Evolutionary conservation across 2,888 invertebrate genomes (phyloP).

Genomic region (Hyppa rectilinea): DNA sequence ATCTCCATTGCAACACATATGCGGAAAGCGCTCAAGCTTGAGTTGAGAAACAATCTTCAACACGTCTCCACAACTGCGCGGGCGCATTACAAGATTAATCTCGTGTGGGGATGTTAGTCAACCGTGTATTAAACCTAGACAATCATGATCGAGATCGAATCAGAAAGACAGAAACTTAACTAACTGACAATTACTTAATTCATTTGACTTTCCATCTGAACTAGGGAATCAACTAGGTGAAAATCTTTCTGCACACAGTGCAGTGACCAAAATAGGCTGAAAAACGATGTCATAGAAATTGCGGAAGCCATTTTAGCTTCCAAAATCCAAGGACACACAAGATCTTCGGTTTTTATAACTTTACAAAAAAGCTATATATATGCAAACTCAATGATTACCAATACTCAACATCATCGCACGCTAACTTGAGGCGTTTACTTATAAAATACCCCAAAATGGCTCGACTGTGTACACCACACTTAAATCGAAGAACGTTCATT

Average conservation of each 20-base stretch:
- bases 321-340: not conserved
- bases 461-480: constrained; percentile 39
- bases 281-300: not conserved
- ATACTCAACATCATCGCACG: not conserved
- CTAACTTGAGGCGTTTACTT: constrained; percentile 19
- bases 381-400: not conserved
- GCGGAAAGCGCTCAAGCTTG: constrained; percentile 52
- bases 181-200: too few species aligned
- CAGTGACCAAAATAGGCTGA: too few species aligned
- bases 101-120: constrained; percentile 53
- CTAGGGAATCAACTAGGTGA: too few species aligned
- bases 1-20: constrained; percentile 56
- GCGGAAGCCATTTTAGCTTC: not conserved
- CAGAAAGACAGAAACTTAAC: too few species aligned
- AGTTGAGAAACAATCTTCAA: constrained; percentile 59
- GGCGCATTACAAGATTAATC: constrained; percentile 56
- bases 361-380: constrained; percentile 16
- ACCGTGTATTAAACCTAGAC: constrained; percentile 36
- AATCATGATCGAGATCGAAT: too few species aligned
- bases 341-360: constrained; percentile 5
- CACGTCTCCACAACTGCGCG: constrained; percentile 53
- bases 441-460: not conserved
- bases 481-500: constrained; percentile 26
- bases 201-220: too few species aligned
- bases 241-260: too few species aligned